These are phyloP conservation scores for Peromyscus eremicus DNA, from an alignment of 2,797 vertebrate species.

Conservation along the genomic window DNA sequence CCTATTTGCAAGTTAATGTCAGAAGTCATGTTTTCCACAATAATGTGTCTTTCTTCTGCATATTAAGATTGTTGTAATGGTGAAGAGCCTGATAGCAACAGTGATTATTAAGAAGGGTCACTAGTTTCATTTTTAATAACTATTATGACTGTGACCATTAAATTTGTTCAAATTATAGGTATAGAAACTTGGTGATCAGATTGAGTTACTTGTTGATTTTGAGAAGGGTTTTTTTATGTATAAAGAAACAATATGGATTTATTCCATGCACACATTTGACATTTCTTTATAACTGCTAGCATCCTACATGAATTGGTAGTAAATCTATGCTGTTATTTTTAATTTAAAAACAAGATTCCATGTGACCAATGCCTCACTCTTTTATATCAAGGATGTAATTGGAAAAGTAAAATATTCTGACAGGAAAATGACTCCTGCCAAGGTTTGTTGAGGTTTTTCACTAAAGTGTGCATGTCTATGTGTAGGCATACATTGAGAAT, in stretches of 20 bases:
- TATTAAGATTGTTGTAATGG: neutral
- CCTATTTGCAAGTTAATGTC: neutral
- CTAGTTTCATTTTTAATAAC: constrained; percentile 24
- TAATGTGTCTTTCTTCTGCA: neutral
- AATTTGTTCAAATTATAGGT: neutral
- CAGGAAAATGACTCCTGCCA: constrained; percentile 38
- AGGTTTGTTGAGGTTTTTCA: constrained; percentile 33
- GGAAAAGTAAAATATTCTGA: constrained; percentile 62
- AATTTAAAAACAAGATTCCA: neutral
- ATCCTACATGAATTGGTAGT: constrained; percentile 34
- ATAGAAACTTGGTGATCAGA: neutral
- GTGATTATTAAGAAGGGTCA: neutral
- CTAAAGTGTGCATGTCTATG: neutral
- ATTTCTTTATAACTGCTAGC: neutral
- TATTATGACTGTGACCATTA: neutral
- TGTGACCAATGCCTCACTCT: neutral
- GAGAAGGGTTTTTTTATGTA: neutral
- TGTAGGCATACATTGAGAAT: neutral
- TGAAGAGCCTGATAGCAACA: neutral
- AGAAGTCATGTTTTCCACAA: neutral
- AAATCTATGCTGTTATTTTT: constrained; percentile 43
- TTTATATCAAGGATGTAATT: constrained; percentile 41
- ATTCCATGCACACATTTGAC: neutral
- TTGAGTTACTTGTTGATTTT: neutral
- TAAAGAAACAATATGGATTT: neutral